These are phyloP conservation scores for Drosophila varians DNA, from an alignment of 1,140 invertebrate genomes.

Conservation along the genomic window DNA sequence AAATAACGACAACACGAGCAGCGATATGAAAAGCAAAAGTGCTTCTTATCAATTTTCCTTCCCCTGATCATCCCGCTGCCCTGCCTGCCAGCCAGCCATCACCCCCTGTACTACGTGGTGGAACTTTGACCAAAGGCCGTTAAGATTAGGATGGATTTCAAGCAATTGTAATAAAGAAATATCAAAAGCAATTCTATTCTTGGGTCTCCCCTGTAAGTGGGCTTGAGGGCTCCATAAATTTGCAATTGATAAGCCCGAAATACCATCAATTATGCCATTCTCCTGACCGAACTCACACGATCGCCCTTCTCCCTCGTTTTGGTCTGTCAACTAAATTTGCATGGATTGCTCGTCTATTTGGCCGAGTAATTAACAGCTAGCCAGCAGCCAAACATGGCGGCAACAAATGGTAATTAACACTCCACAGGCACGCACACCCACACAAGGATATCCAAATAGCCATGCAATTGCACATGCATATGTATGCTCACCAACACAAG, in stretches of 20 bases:
- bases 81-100: background rate
- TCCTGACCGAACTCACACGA: background rate
- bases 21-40: conserved; percentile 64
- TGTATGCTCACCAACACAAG: conserved; percentile 5
- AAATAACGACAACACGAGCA: conserved; percentile 2
- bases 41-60: conserved; percentile 59
- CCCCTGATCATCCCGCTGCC: background rate
- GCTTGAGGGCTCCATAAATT: conserved; percentile 34
- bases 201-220: conserved; percentile 15
- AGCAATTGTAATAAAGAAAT: conserved; percentile 57
- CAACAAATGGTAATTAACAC: conserved; percentile 69
- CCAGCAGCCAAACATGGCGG: conserved; percentile 60
- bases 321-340: conserved; percentile 51
- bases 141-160: conserved; percentile 55
- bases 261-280: conserved; percentile 34
- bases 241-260: conserved; percentile 26
- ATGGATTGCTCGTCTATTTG: conserved; percentile 49
- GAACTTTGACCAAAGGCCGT: conserved; percentile 69
- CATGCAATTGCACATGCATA: background rate
- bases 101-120: conserved; percentile 8
- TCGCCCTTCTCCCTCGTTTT: conserved; percentile 6
- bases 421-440: conserved; percentile 17
- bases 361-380: conserved; percentile 67
- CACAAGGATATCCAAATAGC: background rate
- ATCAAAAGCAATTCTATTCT: conserved; percentile 30